Evolutionary conservation across 2,888 invertebrate species (phyloP).

Genomic region (Melanophora roralis): DNA sequence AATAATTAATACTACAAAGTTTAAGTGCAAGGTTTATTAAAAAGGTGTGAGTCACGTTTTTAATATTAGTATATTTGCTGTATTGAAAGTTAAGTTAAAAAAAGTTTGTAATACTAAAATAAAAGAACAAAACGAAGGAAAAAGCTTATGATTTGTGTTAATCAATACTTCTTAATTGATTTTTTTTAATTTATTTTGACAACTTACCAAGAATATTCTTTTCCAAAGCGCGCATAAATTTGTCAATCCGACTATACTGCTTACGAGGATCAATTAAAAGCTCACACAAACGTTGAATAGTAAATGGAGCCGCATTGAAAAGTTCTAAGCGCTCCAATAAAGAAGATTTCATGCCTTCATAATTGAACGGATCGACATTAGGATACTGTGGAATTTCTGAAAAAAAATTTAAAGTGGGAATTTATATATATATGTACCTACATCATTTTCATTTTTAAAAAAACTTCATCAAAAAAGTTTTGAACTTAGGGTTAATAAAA

Average conservation of each 20-base stretch:
- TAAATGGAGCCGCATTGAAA: constrained; percentile 94
- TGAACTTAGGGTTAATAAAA: too few relatives aligned
- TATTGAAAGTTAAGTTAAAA: too few relatives aligned
- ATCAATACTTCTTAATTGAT: too few relatives aligned
- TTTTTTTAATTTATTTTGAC: not conserved
- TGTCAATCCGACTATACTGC: constrained; percentile 96
- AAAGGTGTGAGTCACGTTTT: too few relatives aligned
- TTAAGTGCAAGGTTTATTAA: too few relatives aligned
- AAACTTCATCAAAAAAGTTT: too few relatives aligned
- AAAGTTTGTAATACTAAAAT: too few relatives aligned
- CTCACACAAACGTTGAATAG: constrained; percentile 96
- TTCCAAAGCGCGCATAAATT: constrained; percentile 97
- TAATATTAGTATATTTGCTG: too few relatives aligned
- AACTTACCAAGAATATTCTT: constrained; percentile 86
- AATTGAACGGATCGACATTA: constrained; percentile 93
- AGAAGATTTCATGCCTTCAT: constrained; percentile 90
- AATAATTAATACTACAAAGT: too few relatives aligned
- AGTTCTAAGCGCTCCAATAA: constrained; percentile 88
- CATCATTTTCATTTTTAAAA: not conserved
- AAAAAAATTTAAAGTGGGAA: too few relatives aligned
- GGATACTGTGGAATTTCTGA: constrained; percentile 91
- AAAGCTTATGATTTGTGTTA: too few relatives aligned
- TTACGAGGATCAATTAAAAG: constrained; percentile 92
- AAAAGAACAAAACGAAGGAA: too few relatives aligned
- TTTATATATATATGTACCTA: not conserved